phyloP scores from a whole-genome alignment of 2,113 vertebrate genomes.

The Ploceus nigricollis region DNA sequence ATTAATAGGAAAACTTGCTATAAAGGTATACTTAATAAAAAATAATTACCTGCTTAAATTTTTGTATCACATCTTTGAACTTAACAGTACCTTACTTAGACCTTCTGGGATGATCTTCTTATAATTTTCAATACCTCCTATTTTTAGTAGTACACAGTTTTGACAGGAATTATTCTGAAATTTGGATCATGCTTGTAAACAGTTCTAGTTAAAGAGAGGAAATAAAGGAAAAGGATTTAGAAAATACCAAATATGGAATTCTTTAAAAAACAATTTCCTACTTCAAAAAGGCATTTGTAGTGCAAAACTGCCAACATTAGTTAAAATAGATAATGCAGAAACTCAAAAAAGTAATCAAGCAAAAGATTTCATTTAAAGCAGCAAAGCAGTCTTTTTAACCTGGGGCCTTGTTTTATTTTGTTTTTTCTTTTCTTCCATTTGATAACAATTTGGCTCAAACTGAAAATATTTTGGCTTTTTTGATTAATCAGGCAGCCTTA shows the following conservation, averaged over 20 bases:
- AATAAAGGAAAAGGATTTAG: neutral
- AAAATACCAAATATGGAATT: neutral
- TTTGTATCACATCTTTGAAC: neutral
- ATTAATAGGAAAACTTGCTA: neutral
- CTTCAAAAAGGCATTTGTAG: neutral
- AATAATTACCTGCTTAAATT: neutral
- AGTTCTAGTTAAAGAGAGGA: neutral
- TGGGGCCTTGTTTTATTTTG: rapidly evolving
- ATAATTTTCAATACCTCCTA: neutral
- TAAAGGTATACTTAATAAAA: neutral
- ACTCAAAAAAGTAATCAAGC: neutral
- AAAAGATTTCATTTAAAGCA: neutral
- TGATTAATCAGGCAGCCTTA: neutral
- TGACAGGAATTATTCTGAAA: neutral
- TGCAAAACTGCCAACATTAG: neutral
- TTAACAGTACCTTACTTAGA: neutral
- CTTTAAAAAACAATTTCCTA: neutral
- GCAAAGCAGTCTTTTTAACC: neutral
- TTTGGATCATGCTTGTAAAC: neutral
- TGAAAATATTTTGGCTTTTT: neutral
- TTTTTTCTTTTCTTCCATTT: neutral
- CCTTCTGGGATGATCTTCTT: neutral
- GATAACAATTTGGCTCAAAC: neutral
- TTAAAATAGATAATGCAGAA: neutral
- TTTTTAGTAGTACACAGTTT: neutral